phyloP scores from a whole-genome alignment of 2,113 vertebrate genomes.

The Chaetura pelagica region DNA sequence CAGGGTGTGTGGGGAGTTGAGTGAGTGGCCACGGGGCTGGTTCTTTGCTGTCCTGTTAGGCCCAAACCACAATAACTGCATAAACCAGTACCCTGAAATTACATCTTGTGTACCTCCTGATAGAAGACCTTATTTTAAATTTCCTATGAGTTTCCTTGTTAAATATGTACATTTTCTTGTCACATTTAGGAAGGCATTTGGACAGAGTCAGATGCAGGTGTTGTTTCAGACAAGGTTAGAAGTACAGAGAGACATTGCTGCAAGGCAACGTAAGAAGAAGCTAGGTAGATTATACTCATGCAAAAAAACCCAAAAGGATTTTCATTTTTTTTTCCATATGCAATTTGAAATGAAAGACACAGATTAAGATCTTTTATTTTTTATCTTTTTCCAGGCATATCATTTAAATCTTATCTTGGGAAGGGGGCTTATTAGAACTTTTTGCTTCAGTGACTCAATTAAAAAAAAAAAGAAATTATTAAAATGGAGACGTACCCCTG shows the following conservation, averaged over 20 bases:
- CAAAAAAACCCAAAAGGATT: conserved; percentile 13
- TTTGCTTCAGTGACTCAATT: neutral
- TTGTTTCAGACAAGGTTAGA: neutral
- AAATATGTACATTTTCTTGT: neutral
- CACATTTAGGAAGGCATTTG: neutral
- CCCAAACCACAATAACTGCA: neutral
- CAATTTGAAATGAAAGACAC: conserved; percentile 53
- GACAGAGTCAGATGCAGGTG: neutral
- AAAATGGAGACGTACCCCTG: neutral
- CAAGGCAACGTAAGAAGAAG: conserved; percentile 12
- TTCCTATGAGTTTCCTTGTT: conserved; percentile 12
- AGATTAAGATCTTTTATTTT: conserved; percentile 55
- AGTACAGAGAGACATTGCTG: neutral
- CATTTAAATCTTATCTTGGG: conserved; percentile 48
- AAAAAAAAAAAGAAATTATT: neutral
- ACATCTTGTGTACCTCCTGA: neutral
- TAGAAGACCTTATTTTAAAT: neutral
- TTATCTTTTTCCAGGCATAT: conserved; percentile 46
- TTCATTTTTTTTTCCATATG: neutral
- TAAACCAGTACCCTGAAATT: neutral
- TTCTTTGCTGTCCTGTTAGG: too few species aligned
- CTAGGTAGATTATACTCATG: neutral
- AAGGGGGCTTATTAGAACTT: conserved; percentile 30
- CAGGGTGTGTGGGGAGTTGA: too few species aligned
- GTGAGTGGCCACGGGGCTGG: too few species aligned